Conservation (phyloP, 2,113 vertebrate species). For the Indri indri region DNA sequence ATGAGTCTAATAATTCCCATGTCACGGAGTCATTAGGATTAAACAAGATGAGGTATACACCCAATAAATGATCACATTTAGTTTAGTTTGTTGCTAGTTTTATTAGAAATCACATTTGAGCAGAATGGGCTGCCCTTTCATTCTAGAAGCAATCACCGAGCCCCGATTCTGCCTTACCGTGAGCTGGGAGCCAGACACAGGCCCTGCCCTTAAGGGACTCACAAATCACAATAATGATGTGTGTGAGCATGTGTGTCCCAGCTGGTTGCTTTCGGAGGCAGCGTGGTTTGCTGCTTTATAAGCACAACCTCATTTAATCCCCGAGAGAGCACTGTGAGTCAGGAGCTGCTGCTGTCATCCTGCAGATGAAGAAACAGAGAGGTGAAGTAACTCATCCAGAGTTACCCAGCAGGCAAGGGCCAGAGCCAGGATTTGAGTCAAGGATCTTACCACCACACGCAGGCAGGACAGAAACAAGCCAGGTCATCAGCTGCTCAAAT, state of each 20-base stretch:
- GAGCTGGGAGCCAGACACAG: background rate
- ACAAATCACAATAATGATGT: background rate
- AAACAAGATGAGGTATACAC: background rate
- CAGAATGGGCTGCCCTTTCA: background rate
- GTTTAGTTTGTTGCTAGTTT: background rate
- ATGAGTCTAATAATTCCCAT: background rate
- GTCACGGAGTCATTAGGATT: background rate
- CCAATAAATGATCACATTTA: background rate
- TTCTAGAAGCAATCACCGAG: background rate
- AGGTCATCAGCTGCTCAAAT: background rate
- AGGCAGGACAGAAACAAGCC: background rate
- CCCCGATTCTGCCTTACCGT: background rate
- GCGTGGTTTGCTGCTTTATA: background rate
- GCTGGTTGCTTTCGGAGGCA: background rate
- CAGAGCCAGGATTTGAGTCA: background rate
- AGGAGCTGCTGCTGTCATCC: background rate
- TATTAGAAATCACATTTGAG: background rate
- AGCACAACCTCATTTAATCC: background rate
- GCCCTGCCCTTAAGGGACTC: background rate
- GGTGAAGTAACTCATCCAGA: background rate
- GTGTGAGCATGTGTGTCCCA: background rate
- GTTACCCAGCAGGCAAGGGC: background rate
- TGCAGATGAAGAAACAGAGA: background rate
- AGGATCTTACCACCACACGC: rapidly evolving
- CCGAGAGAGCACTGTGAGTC: background rate